Evolutionary conservation across 2,888 invertebrate species (phyloP), one percentile per base, ranked within the genome.

Genomic region (Agriopis marginaria): DNA sequence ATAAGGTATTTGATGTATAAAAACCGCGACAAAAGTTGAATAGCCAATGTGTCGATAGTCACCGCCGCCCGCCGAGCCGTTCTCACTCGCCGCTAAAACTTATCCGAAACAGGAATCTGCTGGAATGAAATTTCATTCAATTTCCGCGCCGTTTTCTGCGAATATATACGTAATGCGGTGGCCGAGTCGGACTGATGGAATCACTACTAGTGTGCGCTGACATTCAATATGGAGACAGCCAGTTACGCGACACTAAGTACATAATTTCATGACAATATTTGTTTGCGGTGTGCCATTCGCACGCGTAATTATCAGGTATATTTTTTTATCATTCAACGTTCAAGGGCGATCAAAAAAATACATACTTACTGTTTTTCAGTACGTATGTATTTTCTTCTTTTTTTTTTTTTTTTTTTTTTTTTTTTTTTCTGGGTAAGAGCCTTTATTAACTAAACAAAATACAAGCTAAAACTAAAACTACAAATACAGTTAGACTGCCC

Each of bases 41-140:
- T 70, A 70, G 67, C 55, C 69, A 65, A 73, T 66, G 71, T 74
- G 70, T 68, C 68, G 75, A 71, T 73, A 73, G 65, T 32, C 58
- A 23, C 54, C 47, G n/a, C 39, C 54, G 39, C 3, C 39, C 54
- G 39, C 7, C 39, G 10, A 39, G n/a, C 40, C 39, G 8, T 11
- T 8, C 23, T 32, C 51, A 71, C 72, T 62, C 71, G 66, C 63
- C 73, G 71, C 66, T 68, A 61, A 61, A 65, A 65, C 56, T 65
- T 69, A 75, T 75, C 72, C 68, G 60, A 67, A 63, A 51, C 73
- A 50, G 66, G 67, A 70, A 72, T 79, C 80, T 63, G 67, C 77
- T 81, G 76, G 79, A 82, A 83, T 82, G 81, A 79, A 78, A 82
- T 80, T 75, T 80, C 82, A 86, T 89, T 88, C 86, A 88, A 90